Percentiles rank a stretch among this genome's conserved stretches.
phyloP scores from a whole-genome alignment of 1,140 invertebrate genomes.

The Akabosia matsudoensis region DNA sequence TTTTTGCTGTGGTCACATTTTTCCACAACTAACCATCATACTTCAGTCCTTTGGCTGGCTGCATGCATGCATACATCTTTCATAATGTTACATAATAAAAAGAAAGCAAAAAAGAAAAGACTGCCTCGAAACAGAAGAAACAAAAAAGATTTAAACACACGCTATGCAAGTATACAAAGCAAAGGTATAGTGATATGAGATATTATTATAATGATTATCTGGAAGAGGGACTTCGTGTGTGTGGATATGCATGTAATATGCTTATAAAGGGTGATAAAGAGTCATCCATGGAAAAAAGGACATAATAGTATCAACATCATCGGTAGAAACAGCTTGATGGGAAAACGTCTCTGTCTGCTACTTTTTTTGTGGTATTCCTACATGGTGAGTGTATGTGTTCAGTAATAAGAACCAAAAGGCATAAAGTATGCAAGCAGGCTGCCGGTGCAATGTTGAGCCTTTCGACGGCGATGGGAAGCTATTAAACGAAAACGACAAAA shows the following conservation, averaged over 20 bases:
- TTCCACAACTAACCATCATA: neutral
- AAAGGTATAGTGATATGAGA: too few species aligned
- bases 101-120: slow-evolving; percentile 9
- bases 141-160: neutral
- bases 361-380: neutral
- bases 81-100: slow-evolving; percentile 23
- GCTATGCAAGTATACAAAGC: slow-evolving; percentile 12
- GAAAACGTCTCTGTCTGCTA: slow-evolving; percentile 2
- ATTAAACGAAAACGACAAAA: slow-evolving; percentile 32
- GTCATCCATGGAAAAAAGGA: slow-evolving; percentile 18
- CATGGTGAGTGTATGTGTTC: neutral
- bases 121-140: neutral
- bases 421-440: slow-evolving; percentile 29
- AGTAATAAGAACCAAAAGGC: slow-evolving; percentile 19
- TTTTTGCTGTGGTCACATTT: slow-evolving; percentile 18
- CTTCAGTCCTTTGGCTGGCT: neutral
- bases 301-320: neutral
- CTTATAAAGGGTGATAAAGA: slow-evolving; percentile 18
- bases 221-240: too few species aligned
- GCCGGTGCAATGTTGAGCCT: slow-evolving; percentile 33
- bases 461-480: slow-evolving; percentile 41
- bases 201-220: too few species aligned
- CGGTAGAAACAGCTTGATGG: neutral
- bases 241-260: slow-evolving; percentile 14
- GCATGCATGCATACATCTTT: slow-evolving; percentile 21